Conservation (phyloP, 2,113 vertebrate species). For the Peromyscus californicus region DNA sequence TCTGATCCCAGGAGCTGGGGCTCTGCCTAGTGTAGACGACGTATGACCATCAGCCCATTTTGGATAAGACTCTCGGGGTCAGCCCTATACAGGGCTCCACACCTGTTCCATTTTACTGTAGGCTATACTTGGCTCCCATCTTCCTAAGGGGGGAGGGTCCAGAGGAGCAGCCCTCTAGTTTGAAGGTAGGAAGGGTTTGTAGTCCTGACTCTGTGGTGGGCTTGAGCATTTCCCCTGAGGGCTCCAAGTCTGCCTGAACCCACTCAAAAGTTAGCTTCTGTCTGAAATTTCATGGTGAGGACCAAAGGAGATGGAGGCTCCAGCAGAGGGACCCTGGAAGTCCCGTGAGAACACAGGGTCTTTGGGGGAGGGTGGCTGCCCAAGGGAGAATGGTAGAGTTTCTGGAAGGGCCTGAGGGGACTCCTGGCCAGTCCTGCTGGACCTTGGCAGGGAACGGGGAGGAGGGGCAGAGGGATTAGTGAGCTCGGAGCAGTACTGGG, state of each 20-base stretch:
- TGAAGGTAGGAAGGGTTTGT: neutral
- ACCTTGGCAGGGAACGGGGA: neutral
- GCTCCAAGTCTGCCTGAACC: fast-evolving
- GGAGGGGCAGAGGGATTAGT: neutral
- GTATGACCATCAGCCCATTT: conserved; percentile 82
- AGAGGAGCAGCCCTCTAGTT: neutral
- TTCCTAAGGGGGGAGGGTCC: neutral
- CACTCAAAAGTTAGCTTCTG: conserved; percentile 72
- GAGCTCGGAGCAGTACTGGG: neutral
- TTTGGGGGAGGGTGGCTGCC: neutral
- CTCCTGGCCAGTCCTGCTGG: fast-evolving
- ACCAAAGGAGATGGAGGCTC: neutral
- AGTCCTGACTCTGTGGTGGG: neutral
- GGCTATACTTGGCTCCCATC: neutral
- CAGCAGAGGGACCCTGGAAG: neutral
- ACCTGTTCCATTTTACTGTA: neutral
- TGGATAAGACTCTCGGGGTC: conserved; percentile 82
- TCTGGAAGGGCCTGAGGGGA: conserved; percentile 30
- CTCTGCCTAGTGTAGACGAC: conserved; percentile 83
- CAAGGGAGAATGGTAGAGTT: conserved; percentile 14
- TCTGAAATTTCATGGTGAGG: neutral
- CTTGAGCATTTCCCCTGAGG: neutral
- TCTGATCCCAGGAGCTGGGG: conserved; percentile 72
- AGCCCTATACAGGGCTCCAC: neutral
- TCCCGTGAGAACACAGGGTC: neutral